Evolutionary conservation across 2,888 invertebrate species (phyloP).

Genomic region (Drosophila nigricruria): DNA sequence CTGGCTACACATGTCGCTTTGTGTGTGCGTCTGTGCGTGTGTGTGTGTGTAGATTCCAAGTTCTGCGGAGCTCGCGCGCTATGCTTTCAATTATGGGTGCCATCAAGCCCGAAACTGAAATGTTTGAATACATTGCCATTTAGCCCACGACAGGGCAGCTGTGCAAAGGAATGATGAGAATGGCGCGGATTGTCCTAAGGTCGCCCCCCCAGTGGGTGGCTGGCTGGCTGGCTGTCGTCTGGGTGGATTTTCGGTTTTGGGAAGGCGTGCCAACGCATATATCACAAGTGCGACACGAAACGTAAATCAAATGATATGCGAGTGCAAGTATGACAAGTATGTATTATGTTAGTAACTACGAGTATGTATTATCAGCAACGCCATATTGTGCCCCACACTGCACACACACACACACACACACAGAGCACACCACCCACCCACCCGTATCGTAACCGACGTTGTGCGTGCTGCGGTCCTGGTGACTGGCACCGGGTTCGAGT

Average conservation of each 20-base stretch:
- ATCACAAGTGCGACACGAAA: slow-evolving; percentile 75
- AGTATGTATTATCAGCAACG: slow-evolving; percentile 70
- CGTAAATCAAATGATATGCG: slow-evolving; percentile 79
- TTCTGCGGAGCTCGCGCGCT: slow-evolving; percentile 44
- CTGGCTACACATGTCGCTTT: slow-evolving; percentile 68
- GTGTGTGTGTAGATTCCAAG: slow-evolving; percentile 29
- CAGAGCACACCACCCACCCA: neutral
- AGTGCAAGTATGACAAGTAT: slow-evolving; percentile 78
- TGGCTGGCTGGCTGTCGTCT: neutral
- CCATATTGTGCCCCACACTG: slow-evolving; percentile 55
- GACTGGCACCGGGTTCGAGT: slow-evolving; percentile 8
- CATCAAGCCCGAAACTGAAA: slow-evolving; percentile 75
- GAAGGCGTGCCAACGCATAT: slow-evolving; percentile 66
- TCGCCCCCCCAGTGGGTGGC: neutral
- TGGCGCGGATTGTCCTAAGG: slow-evolving; percentile 8
- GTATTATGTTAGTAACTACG: slow-evolving; percentile 73
- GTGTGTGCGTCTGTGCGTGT: slow-evolving; percentile 15
- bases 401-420: neutral
- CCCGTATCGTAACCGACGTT: slow-evolving; percentile 7
- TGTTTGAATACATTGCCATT: slow-evolving; percentile 78
- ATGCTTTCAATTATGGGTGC: slow-evolving; percentile 71
- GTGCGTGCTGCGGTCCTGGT: slow-evolving; percentile 38
- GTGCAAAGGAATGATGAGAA: slow-evolving; percentile 33
- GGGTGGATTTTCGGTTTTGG: neutral
- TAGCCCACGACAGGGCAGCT: slow-evolving; percentile 49